A percentile compares a stretch with the other conserved stretches of the same genome.
Conservation (phyloP, 2,113 vertebrate genomes). For the Willisornis vidua region DNA sequence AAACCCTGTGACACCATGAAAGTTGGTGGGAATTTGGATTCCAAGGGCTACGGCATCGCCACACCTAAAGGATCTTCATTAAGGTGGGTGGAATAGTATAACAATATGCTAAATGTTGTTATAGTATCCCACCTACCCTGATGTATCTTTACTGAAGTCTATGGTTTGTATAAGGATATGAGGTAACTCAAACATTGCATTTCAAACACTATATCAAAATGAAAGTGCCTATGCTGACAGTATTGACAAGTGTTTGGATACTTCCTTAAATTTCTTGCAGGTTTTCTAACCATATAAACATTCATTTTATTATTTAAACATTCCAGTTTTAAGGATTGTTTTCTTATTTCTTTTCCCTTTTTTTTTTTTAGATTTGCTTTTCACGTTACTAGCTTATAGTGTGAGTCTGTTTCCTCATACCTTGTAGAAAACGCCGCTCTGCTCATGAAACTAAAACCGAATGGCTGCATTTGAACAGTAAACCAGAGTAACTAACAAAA, state of each 20-base stretch:
- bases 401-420: conserved; percentile 74
- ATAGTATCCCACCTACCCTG: conserved; percentile 99
- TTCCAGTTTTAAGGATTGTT: conserved; percentile 65
- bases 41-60: conserved; percentile 99
- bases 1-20: conserved; percentile 99
- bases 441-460: conserved; percentile 71
- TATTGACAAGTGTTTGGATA: conserved; percentile 70
- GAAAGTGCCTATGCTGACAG: conserved; percentile 65
- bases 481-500: conserved; percentile 65
- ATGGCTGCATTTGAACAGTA: conserved; percentile 72
- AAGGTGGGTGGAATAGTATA: conserved; percentile 99
- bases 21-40: conserved; percentile 99
- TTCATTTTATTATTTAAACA: conserved; percentile 63
- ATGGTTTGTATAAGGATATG: conserved; percentile 98
- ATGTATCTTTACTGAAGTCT: conserved; percentile 98
- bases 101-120: conserved; percentile 99
- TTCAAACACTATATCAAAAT: conserved; percentile 42
- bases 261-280: conserved; percentile 63
- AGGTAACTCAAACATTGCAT: conserved; percentile 83
- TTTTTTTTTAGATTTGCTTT: conserved; percentile 65
- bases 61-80: conserved; percentile 99
- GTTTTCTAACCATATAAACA: conserved; percentile 58
- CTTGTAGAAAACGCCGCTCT: conserved; percentile 71
- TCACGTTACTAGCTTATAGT: conserved; percentile 70
- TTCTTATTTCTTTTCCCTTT: conserved; percentile 78